A percentile compares a stretch with the other conserved stretches of the same genome.
phyloP scores from a whole-genome alignment of 1,140 invertebrate genomes.

The Drosophila auraria region DNA sequence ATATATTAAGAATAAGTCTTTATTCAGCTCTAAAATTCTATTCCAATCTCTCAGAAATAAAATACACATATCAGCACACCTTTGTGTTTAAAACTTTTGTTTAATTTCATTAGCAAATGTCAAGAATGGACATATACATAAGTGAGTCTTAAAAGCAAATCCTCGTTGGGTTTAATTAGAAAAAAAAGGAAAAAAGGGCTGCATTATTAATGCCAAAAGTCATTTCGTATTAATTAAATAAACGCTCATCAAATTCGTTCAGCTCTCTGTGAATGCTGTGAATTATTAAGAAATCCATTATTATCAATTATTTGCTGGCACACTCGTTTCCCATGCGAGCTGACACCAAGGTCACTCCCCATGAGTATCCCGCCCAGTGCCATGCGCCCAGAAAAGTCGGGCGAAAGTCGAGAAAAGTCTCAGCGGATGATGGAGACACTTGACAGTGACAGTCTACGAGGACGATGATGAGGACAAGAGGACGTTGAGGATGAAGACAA shows the following conservation, averaged over 20 bases:
- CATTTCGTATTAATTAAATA: constrained; percentile 29
- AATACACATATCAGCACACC: too few species aligned
- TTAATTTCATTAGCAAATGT: not conserved
- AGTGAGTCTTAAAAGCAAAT: not conserved
- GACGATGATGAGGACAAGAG: not conserved
- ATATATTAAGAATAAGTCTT: too few species aligned
- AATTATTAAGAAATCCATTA: constrained; percentile 49
- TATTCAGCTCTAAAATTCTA: too few species aligned
- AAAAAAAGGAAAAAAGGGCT: not conserved
- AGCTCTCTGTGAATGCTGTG: constrained; percentile 11
- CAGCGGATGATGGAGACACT: constrained; percentile 41
- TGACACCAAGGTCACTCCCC: constrained; percentile 35
- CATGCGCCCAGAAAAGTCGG: constrained; percentile 14
- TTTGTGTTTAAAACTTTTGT: not conserved
- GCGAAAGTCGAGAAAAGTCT: constrained; percentile 12
- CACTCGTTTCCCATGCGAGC: constrained; percentile 38
- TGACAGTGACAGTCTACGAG: constrained; percentile 42
- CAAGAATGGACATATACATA: not conserved
- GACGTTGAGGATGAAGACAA: constrained; percentile 9
- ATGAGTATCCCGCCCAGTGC: not conserved
- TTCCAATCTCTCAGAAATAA: too few species aligned
- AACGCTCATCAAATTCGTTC: constrained; percentile 17
- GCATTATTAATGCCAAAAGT: not conserved
- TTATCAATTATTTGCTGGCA: constrained; percentile 43
- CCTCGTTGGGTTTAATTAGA: not conserved